Conservation (phyloP, 2,888 invertebrate genomes). For the Abrostola triplasia region DNA sequence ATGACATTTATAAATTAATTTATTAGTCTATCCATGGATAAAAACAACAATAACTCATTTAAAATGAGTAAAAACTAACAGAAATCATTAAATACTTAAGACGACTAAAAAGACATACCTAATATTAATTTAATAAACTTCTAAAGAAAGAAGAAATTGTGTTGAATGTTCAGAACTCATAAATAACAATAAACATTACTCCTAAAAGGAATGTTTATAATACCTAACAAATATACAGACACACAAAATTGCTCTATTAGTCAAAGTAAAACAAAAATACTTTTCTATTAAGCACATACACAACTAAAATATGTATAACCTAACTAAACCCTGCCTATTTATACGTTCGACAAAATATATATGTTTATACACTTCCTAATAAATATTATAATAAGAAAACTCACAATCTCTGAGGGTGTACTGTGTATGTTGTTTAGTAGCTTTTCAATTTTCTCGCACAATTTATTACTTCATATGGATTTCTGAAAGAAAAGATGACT, state of each 20-base stretch:
- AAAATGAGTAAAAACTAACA: too few relatives aligned
- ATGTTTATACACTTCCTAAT: conserved; percentile 3
- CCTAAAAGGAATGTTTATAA: conserved; percentile 26
- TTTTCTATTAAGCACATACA: conserved; percentile 21
- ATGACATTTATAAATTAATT: too few relatives aligned
- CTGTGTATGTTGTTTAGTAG: too few relatives aligned
- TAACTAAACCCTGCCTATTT: conserved; percentile 49
- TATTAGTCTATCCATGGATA: too few relatives aligned
- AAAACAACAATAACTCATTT: too few relatives aligned
- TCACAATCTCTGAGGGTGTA: neutral
- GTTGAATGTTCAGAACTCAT: neutral
- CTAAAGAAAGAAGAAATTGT: neutral
- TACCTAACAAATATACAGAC: conserved; percentile 35
- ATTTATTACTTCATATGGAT: too few relatives aligned
- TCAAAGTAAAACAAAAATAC: conserved; percentile 18
- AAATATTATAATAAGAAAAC: conserved; percentile 35
- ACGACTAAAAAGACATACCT: too few relatives aligned
- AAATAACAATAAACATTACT: conserved; percentile 6
- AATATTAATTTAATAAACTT: too few relatives aligned
- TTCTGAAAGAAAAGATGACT: too few relatives aligned
- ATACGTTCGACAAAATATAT: conserved; percentile 8
- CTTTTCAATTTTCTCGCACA: too few relatives aligned
- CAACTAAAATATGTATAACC: conserved; percentile 20
- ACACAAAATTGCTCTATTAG: conserved; percentile 8
- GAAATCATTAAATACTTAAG: too few relatives aligned